These are phyloP conservation scores for Enteromius radiatus DNA, from an alignment of 2,797 vertebrate genomes.

Conservation along the genomic window DNA sequence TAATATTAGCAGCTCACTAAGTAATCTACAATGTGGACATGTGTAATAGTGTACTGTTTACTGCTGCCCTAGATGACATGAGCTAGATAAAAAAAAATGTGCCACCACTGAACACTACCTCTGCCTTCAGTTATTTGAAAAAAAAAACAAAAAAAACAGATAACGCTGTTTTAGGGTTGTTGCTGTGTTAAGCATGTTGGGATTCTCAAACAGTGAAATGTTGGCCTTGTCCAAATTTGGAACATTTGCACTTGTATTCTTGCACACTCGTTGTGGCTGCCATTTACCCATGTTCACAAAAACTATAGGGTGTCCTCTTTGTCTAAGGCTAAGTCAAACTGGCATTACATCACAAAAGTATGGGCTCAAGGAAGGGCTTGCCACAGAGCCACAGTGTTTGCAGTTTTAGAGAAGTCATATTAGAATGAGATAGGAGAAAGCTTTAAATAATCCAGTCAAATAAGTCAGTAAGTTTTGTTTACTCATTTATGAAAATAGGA, in stretches of 20 bases:
- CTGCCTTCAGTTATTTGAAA: background rate
- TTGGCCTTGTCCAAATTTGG: background rate
- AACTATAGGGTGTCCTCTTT: background rate
- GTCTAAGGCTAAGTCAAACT: background rate
- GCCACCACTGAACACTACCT: background rate
- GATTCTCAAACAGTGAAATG: background rate
- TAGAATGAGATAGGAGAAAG: background rate
- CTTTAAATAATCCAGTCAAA: constrained; percentile 16
- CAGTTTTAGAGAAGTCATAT: background rate
- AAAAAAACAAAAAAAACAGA: background rate
- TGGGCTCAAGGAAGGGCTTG: background rate
- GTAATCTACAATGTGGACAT: background rate
- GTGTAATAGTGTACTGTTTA: background rate
- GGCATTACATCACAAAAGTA: background rate
- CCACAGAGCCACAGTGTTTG: background rate
- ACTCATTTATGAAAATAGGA: background rate
- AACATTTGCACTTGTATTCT: background rate
- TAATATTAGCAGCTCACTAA: background rate
- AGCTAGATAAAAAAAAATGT: background rate
- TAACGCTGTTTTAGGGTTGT: background rate
- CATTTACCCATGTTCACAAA: background rate
- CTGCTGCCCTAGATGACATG: background rate
- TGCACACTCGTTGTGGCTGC: background rate
- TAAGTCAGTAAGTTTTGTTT: background rate
- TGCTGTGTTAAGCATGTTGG: background rate